Evolutionary conservation across 2,113 vertebrate genomes (phyloP).

Genomic region (Saguinus imperator): DNA sequence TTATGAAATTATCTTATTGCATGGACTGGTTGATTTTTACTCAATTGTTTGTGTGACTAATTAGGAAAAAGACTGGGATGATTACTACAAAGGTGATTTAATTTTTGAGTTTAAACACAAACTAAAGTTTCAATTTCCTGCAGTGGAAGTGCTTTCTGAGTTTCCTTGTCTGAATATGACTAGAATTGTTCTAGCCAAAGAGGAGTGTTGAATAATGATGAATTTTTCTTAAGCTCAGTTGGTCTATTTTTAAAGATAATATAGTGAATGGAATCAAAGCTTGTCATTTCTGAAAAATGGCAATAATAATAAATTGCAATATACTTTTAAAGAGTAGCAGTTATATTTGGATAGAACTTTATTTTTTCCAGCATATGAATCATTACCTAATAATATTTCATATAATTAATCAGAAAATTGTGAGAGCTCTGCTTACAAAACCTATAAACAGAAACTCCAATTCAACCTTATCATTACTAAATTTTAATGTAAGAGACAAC

Average conservation of each 20-base stretch:
- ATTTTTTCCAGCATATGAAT: not conserved
- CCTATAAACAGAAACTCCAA: not conserved
- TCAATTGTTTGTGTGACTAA: not conserved
- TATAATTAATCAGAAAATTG: slow-evolving; percentile 32
- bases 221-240: slow-evolving; percentile 40
- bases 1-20: not conserved
- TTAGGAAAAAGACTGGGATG: not conserved
- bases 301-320: not conserved
- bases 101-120: slow-evolving; percentile 38
- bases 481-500: not conserved
- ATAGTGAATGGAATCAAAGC: slow-evolving; percentile 37
- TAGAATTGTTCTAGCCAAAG: slow-evolving; percentile 28
- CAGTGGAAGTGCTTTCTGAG: not conserved
- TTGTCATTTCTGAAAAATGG: slow-evolving; percentile 10
- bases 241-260: slow-evolving; percentile 48
- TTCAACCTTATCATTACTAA: not conserved
- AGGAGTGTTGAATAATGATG: slow-evolving; percentile 23
- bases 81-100: not conserved
- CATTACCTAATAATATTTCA: slow-evolving; percentile 29
- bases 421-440: not conserved
- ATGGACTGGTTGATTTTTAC: slow-evolving; percentile 15
- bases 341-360: not conserved
- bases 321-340: not conserved
- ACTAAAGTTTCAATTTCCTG: not conserved
- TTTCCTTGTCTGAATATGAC: not conserved